A percentile compares a stretch with the other conserved stretches of the same genome.
Conservation (phyloP, 2,888 invertebrate genomes). For the Dryococelus australis region DNA sequence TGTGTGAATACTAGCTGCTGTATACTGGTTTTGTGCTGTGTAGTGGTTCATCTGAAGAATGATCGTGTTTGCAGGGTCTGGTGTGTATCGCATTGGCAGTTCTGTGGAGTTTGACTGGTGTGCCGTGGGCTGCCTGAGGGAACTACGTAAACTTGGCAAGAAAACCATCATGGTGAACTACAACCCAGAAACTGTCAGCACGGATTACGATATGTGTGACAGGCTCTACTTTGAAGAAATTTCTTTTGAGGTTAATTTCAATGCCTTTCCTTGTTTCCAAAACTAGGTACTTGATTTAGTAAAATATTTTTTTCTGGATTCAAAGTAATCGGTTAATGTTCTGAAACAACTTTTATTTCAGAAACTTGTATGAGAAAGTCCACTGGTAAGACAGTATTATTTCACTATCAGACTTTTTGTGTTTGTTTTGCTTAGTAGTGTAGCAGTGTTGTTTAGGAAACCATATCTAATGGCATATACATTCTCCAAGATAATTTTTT, state of each 20-base stretch:
- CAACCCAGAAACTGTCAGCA: slow-evolving; percentile 99
- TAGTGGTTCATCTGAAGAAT: too few species aligned
- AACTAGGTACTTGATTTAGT: background rate
- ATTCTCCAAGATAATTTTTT: too few species aligned
- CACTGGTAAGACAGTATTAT: too few species aligned
- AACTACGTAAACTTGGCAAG: slow-evolving; percentile 83
- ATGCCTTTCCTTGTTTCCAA: slow-evolving; percentile 28
- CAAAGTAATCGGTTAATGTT: too few species aligned
- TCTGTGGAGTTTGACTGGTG: slow-evolving; percentile 99
- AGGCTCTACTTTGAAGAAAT: slow-evolving; percentile 99
- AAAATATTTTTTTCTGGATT: background rate
- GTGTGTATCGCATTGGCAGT: slow-evolving; percentile 97
- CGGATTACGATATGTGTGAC: slow-evolving; percentile 99
- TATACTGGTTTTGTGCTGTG: too few species aligned
- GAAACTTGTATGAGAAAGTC: too few species aligned
- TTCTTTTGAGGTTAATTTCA: slow-evolving; percentile 78
- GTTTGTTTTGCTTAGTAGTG: too few species aligned
- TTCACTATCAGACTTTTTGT: too few species aligned
- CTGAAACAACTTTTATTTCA: too few species aligned
- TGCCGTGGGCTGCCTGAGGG: slow-evolving; percentile 94
- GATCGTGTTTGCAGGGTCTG: slow-evolving; percentile 67
- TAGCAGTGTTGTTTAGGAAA: too few species aligned
- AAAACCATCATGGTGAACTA: slow-evolving; percentile 99
- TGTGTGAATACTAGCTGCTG: too few species aligned
- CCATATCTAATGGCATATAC: too few species aligned